Conservation (phyloP, 2,113 vertebrate genomes). For the Vanacampus margaritifer region DNA sequence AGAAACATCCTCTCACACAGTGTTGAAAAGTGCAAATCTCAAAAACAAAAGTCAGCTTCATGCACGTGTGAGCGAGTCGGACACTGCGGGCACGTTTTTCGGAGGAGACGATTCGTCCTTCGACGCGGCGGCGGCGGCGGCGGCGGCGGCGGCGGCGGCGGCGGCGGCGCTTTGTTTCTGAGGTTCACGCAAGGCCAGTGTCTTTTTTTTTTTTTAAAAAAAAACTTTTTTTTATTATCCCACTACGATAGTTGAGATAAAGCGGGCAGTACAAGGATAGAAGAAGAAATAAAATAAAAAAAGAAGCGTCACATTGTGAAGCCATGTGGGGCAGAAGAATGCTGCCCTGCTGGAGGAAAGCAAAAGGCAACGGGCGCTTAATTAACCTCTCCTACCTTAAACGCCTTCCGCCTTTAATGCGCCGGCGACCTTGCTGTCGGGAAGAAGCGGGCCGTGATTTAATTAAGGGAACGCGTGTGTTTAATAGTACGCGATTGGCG, state of each 20-base stretch:
- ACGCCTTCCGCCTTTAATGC: slow-evolving; percentile 75
- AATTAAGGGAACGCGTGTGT: slow-evolving; percentile 74
- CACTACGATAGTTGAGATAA: background rate
- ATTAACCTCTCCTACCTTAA: slow-evolving; percentile 75
- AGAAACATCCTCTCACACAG: too few species aligned
- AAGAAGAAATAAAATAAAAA: slow-evolving; percentile 41
- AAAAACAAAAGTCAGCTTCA: slow-evolving; percentile 24
- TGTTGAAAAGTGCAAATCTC: slow-evolving; percentile 19
- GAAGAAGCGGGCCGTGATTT: slow-evolving; percentile 77
- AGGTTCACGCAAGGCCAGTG: slow-evolving; percentile 47
- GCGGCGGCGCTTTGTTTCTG: slow-evolving; percentile 63
- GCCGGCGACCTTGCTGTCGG: slow-evolving; percentile 77
- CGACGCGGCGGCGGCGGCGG: slow-evolving; percentile 37
- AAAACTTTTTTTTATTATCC: too few species aligned
- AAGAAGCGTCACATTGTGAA: slow-evolving; percentile 43
- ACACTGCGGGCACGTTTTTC: slow-evolving; percentile 16
- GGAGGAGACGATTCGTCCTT: slow-evolving; percentile 50
- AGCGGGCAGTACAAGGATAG: slow-evolving; percentile 14
- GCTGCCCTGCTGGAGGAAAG: slow-evolving; percentile 69
- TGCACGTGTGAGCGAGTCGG: background rate
- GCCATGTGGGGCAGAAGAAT: slow-evolving; percentile 64
- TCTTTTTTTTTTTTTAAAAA: slow-evolving; percentile 3
- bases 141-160: too few species aligned
- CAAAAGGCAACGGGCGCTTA: slow-evolving; percentile 73
- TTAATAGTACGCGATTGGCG: slow-evolving; percentile 61